phyloP scores from a whole-genome alignment of 2,113 vertebrate species.

The Indri indri region DNA sequence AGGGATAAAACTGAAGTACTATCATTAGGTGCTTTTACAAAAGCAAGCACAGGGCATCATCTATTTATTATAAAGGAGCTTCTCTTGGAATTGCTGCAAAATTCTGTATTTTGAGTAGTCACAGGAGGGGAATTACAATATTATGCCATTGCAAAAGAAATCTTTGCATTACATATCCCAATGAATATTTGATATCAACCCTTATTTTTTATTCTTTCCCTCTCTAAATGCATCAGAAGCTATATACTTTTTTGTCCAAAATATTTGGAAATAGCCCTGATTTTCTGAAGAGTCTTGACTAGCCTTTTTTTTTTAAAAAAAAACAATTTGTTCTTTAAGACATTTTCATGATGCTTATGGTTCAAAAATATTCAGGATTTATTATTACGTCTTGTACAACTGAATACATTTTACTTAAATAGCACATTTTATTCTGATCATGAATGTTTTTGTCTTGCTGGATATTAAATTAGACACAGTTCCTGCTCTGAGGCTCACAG shows the following conservation, averaged over 20 bases:
- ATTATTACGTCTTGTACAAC: background rate
- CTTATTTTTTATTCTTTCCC: constrained; percentile 39
- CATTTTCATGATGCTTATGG: background rate
- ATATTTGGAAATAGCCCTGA: constrained; percentile 52
- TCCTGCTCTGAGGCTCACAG: background rate
- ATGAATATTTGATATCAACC: constrained; percentile 65
- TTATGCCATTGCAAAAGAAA: constrained; percentile 67
- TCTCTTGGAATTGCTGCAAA: constrained; percentile 56
- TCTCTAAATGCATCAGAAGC: constrained; percentile 46
- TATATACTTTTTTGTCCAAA: background rate
- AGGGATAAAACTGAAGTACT: constrained; percentile 46
- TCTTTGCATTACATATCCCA: constrained; percentile 45
- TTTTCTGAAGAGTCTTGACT: constrained; percentile 2
- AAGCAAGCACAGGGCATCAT: constrained; percentile 38
- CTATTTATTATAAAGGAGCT: constrained; percentile 61
- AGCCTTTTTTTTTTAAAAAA: background rate
- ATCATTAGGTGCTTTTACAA: constrained; percentile 3
- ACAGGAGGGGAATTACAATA: constrained; percentile 69
- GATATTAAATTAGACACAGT: background rate
- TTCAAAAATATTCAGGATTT: background rate
- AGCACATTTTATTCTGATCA: background rate
- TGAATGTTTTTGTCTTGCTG: background rate
- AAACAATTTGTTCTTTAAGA: constrained; percentile 37
- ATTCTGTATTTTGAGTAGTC: constrained; percentile 69
- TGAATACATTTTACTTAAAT: constrained; percentile 34